Conservation (phyloP, 2,113 vertebrate species). For the Bambusicola thoracicus region DNA sequence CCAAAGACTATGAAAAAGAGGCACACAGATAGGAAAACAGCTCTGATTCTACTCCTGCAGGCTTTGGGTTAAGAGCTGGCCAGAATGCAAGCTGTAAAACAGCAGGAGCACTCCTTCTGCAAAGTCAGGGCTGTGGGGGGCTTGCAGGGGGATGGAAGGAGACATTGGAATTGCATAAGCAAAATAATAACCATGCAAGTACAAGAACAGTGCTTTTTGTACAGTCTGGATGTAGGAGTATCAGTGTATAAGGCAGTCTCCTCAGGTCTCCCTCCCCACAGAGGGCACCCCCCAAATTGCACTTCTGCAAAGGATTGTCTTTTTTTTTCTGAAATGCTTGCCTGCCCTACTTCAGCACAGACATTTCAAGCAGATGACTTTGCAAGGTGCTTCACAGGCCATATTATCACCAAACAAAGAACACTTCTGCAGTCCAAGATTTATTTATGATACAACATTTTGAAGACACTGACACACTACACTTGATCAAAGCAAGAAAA, state of each 20-base stretch:
- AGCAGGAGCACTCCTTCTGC: fast-evolving
- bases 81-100: neutral
- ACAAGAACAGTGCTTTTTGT: neutral
- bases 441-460: neutral
- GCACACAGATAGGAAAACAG: neutral
- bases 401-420: neutral
- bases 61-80: neutral
- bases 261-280: neutral
- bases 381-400: no score
- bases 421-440: neutral
- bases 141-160: neutral
- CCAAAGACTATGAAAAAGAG: neutral
- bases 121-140: neutral
- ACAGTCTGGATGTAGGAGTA: neutral
- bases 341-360: neutral
- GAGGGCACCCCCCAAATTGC: neutral
- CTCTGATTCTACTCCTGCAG: neutral
- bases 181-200: neutral
- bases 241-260: fast-evolving
- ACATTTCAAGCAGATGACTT: neutral
- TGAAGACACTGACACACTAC: neutral
- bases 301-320: neutral
- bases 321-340: neutral
- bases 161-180: neutral
- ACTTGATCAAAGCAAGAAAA: neutral